These are phyloP conservation scores for Centropus unirufus DNA, from an alignment of 2,113 vertebrate genomes.

Conservation along the genomic window DNA sequence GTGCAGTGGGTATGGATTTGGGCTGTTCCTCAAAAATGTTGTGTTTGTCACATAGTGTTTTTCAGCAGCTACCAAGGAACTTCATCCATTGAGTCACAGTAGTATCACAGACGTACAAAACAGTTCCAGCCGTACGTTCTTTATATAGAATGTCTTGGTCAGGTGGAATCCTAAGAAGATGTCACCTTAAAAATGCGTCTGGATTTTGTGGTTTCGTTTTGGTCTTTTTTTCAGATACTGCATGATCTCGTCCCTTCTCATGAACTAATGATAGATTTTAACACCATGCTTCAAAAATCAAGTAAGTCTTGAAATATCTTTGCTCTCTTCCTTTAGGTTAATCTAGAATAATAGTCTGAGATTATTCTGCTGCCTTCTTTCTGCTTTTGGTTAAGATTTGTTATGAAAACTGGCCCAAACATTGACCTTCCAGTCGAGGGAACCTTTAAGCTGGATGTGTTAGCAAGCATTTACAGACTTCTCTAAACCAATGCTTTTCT, in stretches of 20 bases:
- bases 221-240: slow-evolving; percentile 78
- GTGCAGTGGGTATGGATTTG: background rate
- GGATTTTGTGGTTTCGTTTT: background rate
- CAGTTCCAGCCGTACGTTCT: background rate
- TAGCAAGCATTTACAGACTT: background rate
- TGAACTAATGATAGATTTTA: slow-evolving; percentile 90
- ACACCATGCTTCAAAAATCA: slow-evolving; percentile 81
- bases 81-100: background rate
- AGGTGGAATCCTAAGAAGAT: background rate
- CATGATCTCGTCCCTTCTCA: slow-evolving; percentile 87
- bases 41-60: background rate
- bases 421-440: background rate
- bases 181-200: background rate
- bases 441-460: background rate
- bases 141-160: background rate
- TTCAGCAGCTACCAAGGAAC: background rate
- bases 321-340: background rate
- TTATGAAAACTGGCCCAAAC: background rate
- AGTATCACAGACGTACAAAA: background rate
- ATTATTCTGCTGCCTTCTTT: background rate
- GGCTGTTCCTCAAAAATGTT: background rate
- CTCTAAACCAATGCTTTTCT: background rate
- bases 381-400: background rate
- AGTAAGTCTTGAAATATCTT: slow-evolving; percentile 75
- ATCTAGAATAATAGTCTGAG: background rate